These are phyloP conservation scores for Dryoscopus gambensis DNA, from an alignment of 2,113 vertebrate species.

Conservation along the genomic window DNA sequence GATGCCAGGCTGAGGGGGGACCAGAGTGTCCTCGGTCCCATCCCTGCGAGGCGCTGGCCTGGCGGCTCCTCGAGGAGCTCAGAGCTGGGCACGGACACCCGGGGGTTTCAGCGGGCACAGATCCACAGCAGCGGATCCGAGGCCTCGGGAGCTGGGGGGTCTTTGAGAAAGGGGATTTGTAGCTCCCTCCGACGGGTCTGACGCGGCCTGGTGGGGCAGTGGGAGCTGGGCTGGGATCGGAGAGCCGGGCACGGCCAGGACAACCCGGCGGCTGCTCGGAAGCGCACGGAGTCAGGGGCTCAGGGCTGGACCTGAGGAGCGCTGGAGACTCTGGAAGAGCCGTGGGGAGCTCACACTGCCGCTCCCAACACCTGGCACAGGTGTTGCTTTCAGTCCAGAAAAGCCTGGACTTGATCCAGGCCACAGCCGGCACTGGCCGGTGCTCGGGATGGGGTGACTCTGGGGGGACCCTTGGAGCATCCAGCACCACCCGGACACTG, in stretches of 20 bases:
- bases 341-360: rapidly evolving
- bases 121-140: rapidly evolving
- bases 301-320: background rate
- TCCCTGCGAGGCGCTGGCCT: rapidly evolving
- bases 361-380: rapidly evolving
- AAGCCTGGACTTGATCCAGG: background rate
- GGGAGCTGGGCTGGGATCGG: background rate
- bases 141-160: background rate
- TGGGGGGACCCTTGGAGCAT: background rate
- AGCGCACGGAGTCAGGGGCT: rapidly evolving
- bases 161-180: background rate
- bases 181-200: background rate
- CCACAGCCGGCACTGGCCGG: rapidly evolving
- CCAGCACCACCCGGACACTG: rapidly evolving
- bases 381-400: too few species aligned
- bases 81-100: rapidly evolving
- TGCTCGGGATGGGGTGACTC: background rate
- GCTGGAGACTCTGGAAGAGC: background rate
- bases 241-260: background rate
- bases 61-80: background rate
- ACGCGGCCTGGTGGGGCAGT: rapidly evolving
- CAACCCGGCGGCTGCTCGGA: rapidly evolving
- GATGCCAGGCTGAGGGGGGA: background rate
- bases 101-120: background rate
- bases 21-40: rapidly evolving